Base-by-base conservation (phyloP, 2,797 vertebrate species). In the Xyrichtys novacula region DNA sequence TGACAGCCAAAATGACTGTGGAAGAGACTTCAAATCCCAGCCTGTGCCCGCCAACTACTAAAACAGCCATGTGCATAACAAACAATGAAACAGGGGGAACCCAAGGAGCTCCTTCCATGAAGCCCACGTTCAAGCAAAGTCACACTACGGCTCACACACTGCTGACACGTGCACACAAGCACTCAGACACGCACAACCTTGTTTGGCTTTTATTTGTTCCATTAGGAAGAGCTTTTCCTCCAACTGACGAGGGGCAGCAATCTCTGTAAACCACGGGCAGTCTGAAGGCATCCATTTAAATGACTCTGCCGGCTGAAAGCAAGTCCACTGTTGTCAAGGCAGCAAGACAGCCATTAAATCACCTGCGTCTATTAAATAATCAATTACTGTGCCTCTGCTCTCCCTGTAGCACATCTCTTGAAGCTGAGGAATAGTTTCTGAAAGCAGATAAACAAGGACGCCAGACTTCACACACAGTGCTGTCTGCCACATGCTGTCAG, bases 361-460 rank as follows among this genome's bases (percentile, higher is more conserved):
- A 96, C 92, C 94, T 94, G 93, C 92, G 94, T 94, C 95, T 94
- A 96, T 97, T 97, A 96, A 93, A 96, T 95, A 97, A 97, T 98
- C 97, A 97, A 98, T 98, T 95, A 95, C 93, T 90, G 94, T 80
- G 88, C 93, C 79, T 11, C 22, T 44, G 92, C 90, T 93, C 93
- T 95, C 92, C 90, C 92, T 91, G 92, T 88, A 91, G 91, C 83
- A 89, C 89, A 89, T 47, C 89, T 90, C 88, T 89, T 89, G 89
- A 86, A 94, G 94, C 93, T 91, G 92, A 88, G 90, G 94, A 95
- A 96, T 87, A 11, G 92, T 93, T 95, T 87, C 80, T 80, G 89
- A 92, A 81, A 85, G 81, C 92, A 94, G 93, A 93, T 91, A 49
- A 73, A 79, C 49, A 62, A 66, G 48, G 71, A 48, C 1, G 7